These are phyloP conservation scores for Glaucomys volans DNA, from an alignment of 2,113 vertebrate genomes.

Conservation along the genomic window DNA sequence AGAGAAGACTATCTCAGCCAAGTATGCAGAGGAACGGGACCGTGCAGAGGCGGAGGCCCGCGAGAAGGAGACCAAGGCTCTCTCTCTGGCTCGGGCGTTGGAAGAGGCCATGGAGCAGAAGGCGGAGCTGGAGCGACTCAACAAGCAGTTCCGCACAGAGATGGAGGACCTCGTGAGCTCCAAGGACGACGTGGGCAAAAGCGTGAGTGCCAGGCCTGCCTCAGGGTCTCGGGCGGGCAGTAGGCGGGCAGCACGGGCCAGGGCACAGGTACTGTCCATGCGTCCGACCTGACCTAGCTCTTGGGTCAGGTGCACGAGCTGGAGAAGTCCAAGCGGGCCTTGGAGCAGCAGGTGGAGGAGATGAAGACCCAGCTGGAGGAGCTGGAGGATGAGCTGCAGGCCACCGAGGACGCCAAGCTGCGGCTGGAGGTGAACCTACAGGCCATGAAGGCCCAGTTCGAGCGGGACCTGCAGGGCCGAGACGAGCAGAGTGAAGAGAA, in stretches of 20 bases:
- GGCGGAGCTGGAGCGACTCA: slow-evolving; percentile 94
- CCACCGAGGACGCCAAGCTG: slow-evolving; percentile 97
- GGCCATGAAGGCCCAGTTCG: slow-evolving; percentile 98
- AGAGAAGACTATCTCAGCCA: slow-evolving; percentile 90
- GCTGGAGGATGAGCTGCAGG: slow-evolving; percentile 98
- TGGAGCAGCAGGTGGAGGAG: slow-evolving; percentile 98
- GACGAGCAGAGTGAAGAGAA: slow-evolving; percentile 99
- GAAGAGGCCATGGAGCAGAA: slow-evolving; percentile 93
- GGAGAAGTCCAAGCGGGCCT: slow-evolving; percentile 95
- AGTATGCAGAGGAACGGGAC: slow-evolving; percentile 90
- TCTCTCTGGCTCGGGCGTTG: slow-evolving; percentile 92
- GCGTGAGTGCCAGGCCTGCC: slow-evolving; percentile 86
- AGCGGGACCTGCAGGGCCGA: slow-evolving; percentile 94
- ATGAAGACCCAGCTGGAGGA: slow-evolving; percentile 98
- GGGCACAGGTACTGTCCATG: accelerated
- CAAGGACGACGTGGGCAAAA: slow-evolving; percentile 98
- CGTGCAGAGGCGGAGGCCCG: slow-evolving; percentile 91
- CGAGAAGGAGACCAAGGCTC: slow-evolving; percentile 91
- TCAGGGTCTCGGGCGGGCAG: accelerated
- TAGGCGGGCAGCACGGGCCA: accelerated
- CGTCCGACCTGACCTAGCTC: not conserved
- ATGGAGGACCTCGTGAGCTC: slow-evolving; percentile 99
- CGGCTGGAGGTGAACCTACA: slow-evolving; percentile 98
- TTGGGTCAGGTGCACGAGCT: slow-evolving; percentile 94
- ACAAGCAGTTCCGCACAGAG: slow-evolving; percentile 94